Conservation (phyloP, 2,113 vertebrate genomes). For the Balaeniceps rex region DNA sequence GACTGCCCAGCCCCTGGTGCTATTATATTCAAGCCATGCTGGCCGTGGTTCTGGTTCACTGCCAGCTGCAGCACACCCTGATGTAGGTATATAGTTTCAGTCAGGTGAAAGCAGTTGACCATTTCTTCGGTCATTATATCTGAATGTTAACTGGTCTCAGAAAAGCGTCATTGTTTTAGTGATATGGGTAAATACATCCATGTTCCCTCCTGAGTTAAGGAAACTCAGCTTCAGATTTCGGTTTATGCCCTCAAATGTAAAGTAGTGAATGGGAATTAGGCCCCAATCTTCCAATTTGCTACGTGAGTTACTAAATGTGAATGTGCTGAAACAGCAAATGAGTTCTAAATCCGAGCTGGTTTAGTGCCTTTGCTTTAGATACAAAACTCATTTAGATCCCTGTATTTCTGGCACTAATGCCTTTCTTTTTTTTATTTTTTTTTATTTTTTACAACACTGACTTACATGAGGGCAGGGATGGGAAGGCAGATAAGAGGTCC, state of each 20-base stretch:
- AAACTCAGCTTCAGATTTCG: neutral
- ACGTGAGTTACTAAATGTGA: neutral
- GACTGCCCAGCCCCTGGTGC: neutral
- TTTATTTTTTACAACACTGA: neutral
- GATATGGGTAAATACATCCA: neutral
- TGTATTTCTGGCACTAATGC: neutral
- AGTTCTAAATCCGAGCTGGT: neutral
- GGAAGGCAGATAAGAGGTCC: neutral
- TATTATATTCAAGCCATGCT: neutral
- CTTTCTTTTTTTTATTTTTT: neutral
- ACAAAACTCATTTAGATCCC: neutral
- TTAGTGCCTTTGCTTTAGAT: neutral
- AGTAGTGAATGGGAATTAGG: neutral
- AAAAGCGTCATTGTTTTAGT: neutral
- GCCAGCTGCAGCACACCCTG: neutral
- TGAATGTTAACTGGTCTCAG: neutral
- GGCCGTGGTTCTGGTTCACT: neutral
- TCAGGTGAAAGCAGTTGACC: neutral
- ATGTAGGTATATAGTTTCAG: neutral
- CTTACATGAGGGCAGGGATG: neutral
- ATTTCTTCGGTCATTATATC: neutral
- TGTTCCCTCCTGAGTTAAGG: neutral
- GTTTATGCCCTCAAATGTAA: neutral
- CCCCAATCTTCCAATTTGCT: neutral
- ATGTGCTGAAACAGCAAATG: neutral